phyloP scores from a whole-genome alignment of 2,797 vertebrate genomes.

The Spheniscus humboldti region DNA sequence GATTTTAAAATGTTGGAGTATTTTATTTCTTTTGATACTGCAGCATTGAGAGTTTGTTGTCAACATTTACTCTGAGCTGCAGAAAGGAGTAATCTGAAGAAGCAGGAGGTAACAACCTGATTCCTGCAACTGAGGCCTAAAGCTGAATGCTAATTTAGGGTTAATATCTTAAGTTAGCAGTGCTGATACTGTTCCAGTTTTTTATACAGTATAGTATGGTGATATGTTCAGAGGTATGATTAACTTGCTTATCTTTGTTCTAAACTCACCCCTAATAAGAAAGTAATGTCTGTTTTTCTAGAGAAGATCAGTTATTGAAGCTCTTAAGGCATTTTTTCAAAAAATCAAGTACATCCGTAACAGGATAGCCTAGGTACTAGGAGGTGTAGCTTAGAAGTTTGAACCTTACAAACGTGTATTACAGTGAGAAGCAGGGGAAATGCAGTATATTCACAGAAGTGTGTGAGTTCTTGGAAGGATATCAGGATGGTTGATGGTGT shows the following conservation, averaged over 20 bases:
- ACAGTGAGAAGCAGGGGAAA: not conserved
- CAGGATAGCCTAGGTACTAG: not conserved
- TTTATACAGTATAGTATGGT: not conserved
- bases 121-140: not conserved
- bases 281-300: not conserved
- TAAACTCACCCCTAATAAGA: not conserved
- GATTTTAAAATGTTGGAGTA: not conserved
- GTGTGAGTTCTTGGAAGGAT: not conserved
- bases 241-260: not conserved
- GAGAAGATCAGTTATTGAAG: not conserved
- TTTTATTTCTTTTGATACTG: not conserved
- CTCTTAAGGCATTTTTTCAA: not conserved
- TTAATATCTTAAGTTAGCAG: not conserved
- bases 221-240: not conserved
- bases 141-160: not conserved
- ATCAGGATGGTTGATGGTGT: not conserved
- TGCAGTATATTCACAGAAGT: not conserved
- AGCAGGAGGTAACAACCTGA: not conserved
- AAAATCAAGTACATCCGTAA: not conserved
- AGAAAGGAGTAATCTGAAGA: not conserved
- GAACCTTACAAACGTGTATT: accelerated
- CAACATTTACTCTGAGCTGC: not conserved
- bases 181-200: not conserved
- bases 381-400: not conserved
- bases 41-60: not conserved